A percentile compares a stretch with the other conserved stretches of the same genome.
phyloP scores from a whole-genome alignment of 2,888 invertebrate species.

The Muschampia plurimacula region DNA sequence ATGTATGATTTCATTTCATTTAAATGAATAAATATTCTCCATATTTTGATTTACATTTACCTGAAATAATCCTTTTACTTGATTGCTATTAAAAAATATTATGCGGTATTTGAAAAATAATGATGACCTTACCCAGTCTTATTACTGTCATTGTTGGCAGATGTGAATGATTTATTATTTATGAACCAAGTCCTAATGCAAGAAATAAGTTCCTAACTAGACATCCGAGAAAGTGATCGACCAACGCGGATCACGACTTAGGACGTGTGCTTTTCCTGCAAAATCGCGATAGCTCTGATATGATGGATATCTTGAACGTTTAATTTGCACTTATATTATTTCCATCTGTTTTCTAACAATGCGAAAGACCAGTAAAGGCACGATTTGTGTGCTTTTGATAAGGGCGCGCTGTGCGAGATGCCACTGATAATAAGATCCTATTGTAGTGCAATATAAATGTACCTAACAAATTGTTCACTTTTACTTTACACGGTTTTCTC shows the following conservation, averaged over 20 bases:
- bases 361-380: conserved; percentile 37
- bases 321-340: conserved; percentile 46
- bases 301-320: conserved; percentile 58
- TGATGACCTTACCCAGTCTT: background rate
- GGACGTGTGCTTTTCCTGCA: conserved; percentile 59
- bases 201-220: conserved; percentile 47
- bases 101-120: no score
- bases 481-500: conserved; percentile 21
- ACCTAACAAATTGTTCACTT: conserved; percentile 29
- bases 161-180: conserved; percentile 11
- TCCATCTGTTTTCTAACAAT: conserved; percentile 39
- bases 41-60: background rate
- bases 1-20: background rate
- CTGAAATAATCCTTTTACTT: background rate
- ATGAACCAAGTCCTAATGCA: conserved; percentile 10
- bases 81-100: background rate
- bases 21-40: no score
- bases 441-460: conserved; percentile 25
- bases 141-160: conserved; percentile 1
- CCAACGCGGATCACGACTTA: conserved; percentile 56
- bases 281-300: conserved; percentile 59
- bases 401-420: conserved; percentile 22
- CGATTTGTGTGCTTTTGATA: conserved; percentile 39
- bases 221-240: conserved; percentile 62
- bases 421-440: conserved; percentile 25